A percentile compares a stretch with the other conserved stretches of the same genome.
phyloP scores from a whole-genome alignment of 2,888 invertebrate species.

The Heliconius charithonia region DNA sequence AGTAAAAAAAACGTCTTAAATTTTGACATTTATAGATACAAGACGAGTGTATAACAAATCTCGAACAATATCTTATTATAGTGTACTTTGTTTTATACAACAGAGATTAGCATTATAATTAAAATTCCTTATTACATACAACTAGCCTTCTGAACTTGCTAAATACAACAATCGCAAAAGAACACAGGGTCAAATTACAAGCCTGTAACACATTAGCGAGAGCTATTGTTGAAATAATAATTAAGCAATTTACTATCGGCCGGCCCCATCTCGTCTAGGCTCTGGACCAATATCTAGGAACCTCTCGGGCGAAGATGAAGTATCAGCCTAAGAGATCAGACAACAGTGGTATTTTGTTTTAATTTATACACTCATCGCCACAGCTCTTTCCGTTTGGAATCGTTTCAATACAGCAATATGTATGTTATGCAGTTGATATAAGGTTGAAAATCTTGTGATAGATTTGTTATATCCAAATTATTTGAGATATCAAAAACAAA shows the following conservation, averaged over 20 bases:
- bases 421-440: slow-evolving; percentile 6
- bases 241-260: slow-evolving; percentile 72
- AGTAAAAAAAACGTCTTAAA: not conserved
- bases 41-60: not conserved
- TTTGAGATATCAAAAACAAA: slow-evolving; percentile 33
- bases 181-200: slow-evolving; percentile 45
- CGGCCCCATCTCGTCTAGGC: slow-evolving; percentile 62
- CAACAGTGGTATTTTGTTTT: slow-evolving; percentile 51
- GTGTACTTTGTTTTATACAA: not conserved
- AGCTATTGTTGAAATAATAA: slow-evolving; percentile 71
- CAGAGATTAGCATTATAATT: not conserved
- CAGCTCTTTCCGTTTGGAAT: not conserved
- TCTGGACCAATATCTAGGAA: slow-evolving; percentile 52
- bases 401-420: slow-evolving; percentile 2
- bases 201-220: slow-evolving; percentile 55
- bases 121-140: slow-evolving; percentile 26
- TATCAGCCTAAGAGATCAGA: slow-evolving; percentile 48
- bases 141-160: slow-evolving; percentile 39
- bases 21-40: not conserved
- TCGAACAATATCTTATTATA: not conserved
- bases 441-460: not conserved
- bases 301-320: slow-evolving; percentile 42
- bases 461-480: slow-evolving; percentile 8
- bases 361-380: slow-evolving; percentile 44
- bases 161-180: slow-evolving; percentile 43